Conservation (phyloP, 2,113 vertebrate genomes). For the Cathartes aura region DNA sequence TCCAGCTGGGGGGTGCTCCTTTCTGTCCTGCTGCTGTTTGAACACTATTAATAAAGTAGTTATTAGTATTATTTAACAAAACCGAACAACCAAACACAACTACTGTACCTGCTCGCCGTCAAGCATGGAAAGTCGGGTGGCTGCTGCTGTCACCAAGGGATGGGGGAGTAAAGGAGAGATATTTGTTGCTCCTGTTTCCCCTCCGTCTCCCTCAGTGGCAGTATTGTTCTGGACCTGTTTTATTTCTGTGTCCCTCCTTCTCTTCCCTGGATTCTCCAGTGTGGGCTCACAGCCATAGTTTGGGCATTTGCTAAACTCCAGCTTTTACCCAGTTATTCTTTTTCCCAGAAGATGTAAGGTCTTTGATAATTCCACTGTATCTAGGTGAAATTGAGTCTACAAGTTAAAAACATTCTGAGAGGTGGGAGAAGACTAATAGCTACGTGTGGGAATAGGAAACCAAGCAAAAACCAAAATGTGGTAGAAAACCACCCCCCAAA, state of each 20-base stretch:
- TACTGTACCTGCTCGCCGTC: neutral
- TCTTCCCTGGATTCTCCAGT: neutral
- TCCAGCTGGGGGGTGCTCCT: neutral
- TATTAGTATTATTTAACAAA: neutral
- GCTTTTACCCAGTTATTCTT: neutral
- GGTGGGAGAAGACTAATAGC: neutral
- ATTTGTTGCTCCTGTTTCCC: neutral
- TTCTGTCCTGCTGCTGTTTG: neutral
- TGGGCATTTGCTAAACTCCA: neutral
- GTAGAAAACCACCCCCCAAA: neutral
- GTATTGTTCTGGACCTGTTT: accelerated
- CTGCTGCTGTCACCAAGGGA: neutral
- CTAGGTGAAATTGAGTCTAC: neutral
- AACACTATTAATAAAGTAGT: neutral
- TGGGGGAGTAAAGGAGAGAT: neutral
- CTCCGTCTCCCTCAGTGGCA: neutral
- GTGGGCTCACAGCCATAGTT: accelerated
- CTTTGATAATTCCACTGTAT: neutral
- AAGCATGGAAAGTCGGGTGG: neutral
- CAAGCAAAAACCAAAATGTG: neutral
- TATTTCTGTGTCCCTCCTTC: neutral
- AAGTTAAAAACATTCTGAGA: neutral
- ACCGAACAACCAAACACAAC: neutral
- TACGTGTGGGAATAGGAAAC: neutral
- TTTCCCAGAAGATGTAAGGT: neutral